Evolutionary conservation across 2,113 vertebrate species (phyloP), one percentile per base, ranked within the genome.

Genomic region (Oreamnos americanus): DNA sequence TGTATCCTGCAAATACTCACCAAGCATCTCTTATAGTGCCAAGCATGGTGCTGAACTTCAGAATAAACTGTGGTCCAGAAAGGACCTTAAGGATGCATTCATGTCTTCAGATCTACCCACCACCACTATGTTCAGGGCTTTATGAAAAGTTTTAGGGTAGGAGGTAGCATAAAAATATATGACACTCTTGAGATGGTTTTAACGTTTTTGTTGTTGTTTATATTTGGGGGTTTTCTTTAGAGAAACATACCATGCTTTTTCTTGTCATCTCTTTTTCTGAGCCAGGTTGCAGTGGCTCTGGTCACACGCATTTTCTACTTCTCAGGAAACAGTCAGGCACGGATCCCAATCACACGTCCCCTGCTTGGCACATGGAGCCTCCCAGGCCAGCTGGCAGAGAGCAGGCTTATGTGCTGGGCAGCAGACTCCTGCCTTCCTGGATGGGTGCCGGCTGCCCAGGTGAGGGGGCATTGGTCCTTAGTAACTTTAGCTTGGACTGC

Each of bases 321-420:
- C 94, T 93, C 91, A 36, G 58, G 95, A 71, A 95, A 84, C 16
- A 39, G 19, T 39, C 0, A 67, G 97, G 97, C 96, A 95, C 1
- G 6, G 51, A 33, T 96, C 88, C 96, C 79, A 30, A 89, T 95
- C 94, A 95, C 96, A 97, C 11, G 33, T 89, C 67, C 93, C 84
- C 86, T n/a, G 58, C 93, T 43, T 95, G 95, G 95, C 97, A 97
- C 91, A 26, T 39, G 0, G 85, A 53, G 81, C 71, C 94, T 97
- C 90, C 94, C 5, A 15, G 95, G 81, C 97, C 96, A 97, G 96
- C 95, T 91, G 97, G 97, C 95, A 92, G 87, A 36, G n/a, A 67
- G 83, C 30, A 76, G 64, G 92, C 71, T n/a, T 25, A 64, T 82
- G 94, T 51, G 47, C 95, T 28, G 92, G 95, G 94, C 95, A 86